phyloP scores from a whole-genome alignment of 2,888 invertebrate genomes.

The Lepidonotus clava region DNA sequence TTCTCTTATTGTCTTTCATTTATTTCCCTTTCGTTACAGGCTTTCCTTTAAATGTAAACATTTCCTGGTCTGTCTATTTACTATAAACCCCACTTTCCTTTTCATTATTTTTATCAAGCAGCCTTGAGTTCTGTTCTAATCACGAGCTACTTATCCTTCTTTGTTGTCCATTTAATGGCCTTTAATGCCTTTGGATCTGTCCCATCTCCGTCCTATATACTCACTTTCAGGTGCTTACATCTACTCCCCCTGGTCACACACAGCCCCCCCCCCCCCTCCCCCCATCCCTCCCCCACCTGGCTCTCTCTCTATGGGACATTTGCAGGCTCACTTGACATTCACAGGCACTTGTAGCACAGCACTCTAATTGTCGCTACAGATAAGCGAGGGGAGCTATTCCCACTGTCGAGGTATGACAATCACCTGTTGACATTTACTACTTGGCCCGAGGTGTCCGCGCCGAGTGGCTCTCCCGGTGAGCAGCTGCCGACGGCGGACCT shows the following conservation, averaged over 20 bases:
- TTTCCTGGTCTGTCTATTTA: too few relatives aligned
- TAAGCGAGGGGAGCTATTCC: not conserved
- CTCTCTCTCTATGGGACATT: not conserved
- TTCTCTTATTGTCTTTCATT: too few relatives aligned
- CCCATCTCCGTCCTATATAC: not conserved
- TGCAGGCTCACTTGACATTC: not conserved
- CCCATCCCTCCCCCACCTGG: not conserved
- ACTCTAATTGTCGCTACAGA: slow-evolving; percentile 27
- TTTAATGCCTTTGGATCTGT: too few relatives aligned
- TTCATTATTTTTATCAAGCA: too few relatives aligned
- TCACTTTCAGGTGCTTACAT: not conserved
- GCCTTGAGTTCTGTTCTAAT: too few relatives aligned
- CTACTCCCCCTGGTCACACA: not conserved
- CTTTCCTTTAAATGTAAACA: too few relatives aligned
- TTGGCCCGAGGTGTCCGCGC: not conserved
- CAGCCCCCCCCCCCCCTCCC: not conserved
- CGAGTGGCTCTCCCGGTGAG: not conserved
- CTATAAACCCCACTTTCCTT: too few relatives aligned
- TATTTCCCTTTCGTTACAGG: too few relatives aligned
- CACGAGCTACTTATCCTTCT: too few relatives aligned
- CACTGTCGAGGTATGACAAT: slow-evolving; percentile 10
- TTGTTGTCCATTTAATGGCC: too few relatives aligned
- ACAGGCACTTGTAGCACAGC: not conserved
- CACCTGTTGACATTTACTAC: slow-evolving; percentile 19
- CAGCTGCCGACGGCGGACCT: not conserved